Evolutionary conservation across 2,113 vertebrate genomes (phyloP).

Genomic region (Rattus norvegicus): DNA sequence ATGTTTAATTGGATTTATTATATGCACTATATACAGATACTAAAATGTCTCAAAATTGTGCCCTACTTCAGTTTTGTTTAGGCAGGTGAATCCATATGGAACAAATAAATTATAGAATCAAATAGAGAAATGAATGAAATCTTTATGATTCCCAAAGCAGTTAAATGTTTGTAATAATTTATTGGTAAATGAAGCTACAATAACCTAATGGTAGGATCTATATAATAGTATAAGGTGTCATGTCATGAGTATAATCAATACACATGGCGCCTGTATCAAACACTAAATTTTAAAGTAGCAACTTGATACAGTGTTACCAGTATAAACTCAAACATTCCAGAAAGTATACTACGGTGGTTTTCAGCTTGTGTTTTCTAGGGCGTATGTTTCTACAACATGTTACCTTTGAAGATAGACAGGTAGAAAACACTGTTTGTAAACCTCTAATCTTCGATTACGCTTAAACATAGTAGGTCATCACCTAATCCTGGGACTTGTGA

Average conservation of each 20-base stretch:
- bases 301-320: conserved; percentile 74
- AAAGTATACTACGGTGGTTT: conserved; percentile 80
- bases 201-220: conserved; percentile 73
- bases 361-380: conserved; percentile 80
- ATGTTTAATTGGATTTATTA: conserved; percentile 92
- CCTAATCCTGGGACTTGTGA: conserved; percentile 81
- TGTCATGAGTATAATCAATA: conserved; percentile 78
- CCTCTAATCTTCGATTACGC: conserved; percentile 84
- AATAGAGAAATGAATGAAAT: conserved; percentile 83
- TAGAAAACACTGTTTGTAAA: conserved; percentile 87
- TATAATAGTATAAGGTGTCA: conserved; percentile 77
- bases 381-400: conserved; percentile 79
- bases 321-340: conserved; percentile 78
- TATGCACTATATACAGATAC: conserved; percentile 93
- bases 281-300: conserved; percentile 79
- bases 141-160: conserved; percentile 72
- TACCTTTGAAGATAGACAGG: conserved; percentile 83
- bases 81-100: conserved; percentile 85
- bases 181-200: conserved; percentile 82
- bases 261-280: conserved; percentile 82
- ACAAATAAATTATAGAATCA: conserved; percentile 89
- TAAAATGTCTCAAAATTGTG: conserved; percentile 88
- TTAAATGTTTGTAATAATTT: conserved; percentile 77
- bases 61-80: conserved; percentile 85
- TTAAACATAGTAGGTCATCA: conserved; percentile 82